These are phyloP conservation scores for Platycnemis pennipes DNA, from an alignment of 2,888 invertebrate species.

Conservation along the genomic window DNA sequence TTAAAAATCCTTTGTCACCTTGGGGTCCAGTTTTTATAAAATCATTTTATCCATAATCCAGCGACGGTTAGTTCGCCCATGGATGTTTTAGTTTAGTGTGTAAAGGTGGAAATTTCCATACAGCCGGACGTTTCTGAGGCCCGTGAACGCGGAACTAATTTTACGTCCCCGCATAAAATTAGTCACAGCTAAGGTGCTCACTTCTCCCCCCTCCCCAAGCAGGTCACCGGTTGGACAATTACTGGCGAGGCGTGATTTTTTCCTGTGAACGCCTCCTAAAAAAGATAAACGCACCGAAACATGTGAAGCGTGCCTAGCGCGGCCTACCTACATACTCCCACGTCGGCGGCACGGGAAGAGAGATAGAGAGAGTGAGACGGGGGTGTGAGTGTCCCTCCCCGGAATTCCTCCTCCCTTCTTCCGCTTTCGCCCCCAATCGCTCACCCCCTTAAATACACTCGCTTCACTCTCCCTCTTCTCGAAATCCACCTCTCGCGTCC, in stretches of 20 bases:
- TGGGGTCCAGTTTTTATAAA: too few relatives aligned
- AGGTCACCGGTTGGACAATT: conserved; percentile 59
- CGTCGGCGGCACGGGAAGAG: conserved; percentile 31
- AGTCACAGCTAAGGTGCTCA: conserved; percentile 48
- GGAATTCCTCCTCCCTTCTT: not conserved
- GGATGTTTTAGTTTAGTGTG: too few relatives aligned
- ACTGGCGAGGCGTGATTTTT: conserved; percentile 59
- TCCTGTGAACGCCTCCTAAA: conserved; percentile 61
- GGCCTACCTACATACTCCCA: conserved; percentile 50
- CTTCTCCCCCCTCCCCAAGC: not conserved
- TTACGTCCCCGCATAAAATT: conserved; percentile 23
- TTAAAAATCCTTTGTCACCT: too few relatives aligned
- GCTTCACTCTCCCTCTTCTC: not conserved
- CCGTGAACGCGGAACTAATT: not conserved
- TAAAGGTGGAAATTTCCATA: not conserved
- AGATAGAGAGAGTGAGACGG: not conserved
- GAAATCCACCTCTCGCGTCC: not conserved
- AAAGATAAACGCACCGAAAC: conserved; percentile 52
- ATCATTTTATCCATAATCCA: too few relatives aligned
- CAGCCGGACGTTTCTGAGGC: not conserved
- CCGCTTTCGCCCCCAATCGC: not conserved
- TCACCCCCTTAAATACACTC: conserved; percentile 20
- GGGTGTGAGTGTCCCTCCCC: not conserved
- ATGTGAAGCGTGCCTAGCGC: conserved; percentile 49
- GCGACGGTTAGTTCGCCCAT: too few relatives aligned